phyloP scores from a whole-genome alignment of 2,113 vertebrate genomes.

The Forbesichthys agassizii region DNA sequence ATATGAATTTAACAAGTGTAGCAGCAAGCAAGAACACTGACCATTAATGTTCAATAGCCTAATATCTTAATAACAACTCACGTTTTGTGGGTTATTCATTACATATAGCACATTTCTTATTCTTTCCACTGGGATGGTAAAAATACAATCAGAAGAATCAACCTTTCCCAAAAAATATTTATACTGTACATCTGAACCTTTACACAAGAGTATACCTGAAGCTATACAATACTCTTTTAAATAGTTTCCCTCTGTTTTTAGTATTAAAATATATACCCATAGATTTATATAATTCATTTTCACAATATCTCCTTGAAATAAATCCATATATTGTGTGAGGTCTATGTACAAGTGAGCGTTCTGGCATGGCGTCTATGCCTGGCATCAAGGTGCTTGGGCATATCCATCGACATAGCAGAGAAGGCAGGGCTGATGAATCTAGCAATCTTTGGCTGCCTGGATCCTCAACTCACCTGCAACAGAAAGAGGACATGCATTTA shows the following conservation, averaged over 20 bases:
- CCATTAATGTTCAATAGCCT: constrained; percentile 79
- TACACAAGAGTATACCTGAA: constrained; percentile 80
- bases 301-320: constrained; percentile 75
- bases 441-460: constrained; percentile 78
- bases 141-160: constrained; percentile 20
- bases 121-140: constrained; percentile 69
- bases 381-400: constrained; percentile 53
- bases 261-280: constrained; percentile 86
- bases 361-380: constrained; percentile 26
- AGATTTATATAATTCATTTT: constrained; percentile 75
- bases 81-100: constrained; percentile 63
- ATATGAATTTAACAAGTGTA: constrained; percentile 72
- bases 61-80: constrained; percentile 77
- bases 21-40: constrained; percentile 82
- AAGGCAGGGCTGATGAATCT: constrained; percentile 48
- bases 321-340: constrained; percentile 70
- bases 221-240: constrained; percentile 86
- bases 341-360: constrained; percentile 74
- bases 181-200: constrained; percentile 77
- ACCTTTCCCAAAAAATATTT: constrained; percentile 66
- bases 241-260: constrained; percentile 83
- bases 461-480: constrained; percentile 73
- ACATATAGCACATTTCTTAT: constrained; percentile 78
- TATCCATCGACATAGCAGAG: constrained; percentile 25
- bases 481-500: constrained; percentile 7